Percentiles rank a stretch among this genome's conserved stretches.
phyloP scores from a whole-genome alignment of 2,888 invertebrate species.

The Orchesellides sinensis region DNA sequence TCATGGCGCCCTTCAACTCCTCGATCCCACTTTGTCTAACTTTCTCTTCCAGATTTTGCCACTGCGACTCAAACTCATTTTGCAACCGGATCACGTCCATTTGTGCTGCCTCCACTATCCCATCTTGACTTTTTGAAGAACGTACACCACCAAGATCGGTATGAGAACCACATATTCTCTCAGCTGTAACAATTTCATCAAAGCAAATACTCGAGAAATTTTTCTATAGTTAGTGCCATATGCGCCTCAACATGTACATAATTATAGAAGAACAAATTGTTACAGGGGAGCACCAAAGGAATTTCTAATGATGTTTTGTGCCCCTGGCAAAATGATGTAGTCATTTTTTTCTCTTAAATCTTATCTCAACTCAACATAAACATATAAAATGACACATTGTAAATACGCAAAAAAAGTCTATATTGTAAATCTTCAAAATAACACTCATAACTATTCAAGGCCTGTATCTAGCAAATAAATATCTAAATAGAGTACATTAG shows the following conservation, averaged over 20 bases:
- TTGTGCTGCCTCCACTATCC: conserved; percentile 27
- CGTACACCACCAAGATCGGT: neutral
- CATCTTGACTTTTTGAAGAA: conserved; percentile 11
- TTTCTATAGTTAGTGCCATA: too few species aligned
- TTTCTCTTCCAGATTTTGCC: conserved; percentile 61
- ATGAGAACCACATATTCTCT: conserved; percentile 12
- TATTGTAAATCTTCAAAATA: too few species aligned
- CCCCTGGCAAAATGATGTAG: conserved; percentile 35
- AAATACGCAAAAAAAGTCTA: too few species aligned
- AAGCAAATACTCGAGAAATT: conserved; percentile 26
- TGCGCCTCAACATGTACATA: too few species aligned
- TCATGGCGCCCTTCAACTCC: conserved; percentile 40
- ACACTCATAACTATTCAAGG: too few species aligned
- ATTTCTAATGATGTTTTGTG: conserved; percentile 25
- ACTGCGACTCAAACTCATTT: conserved; percentile 56
- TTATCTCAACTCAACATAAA: too few species aligned
- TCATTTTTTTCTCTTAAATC: too few species aligned
- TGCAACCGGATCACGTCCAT: conserved; percentile 46
- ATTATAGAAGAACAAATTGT: conserved; percentile 38
- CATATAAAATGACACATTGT: too few species aligned
- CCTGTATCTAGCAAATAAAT: too few species aligned
- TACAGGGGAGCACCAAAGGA: conserved; percentile 17
- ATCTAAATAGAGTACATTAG: too few species aligned
- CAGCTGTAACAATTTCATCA: conserved; percentile 59
- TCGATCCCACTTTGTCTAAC: conserved; percentile 59